Percentiles rank a stretch among this genome's conserved stretches.
These are phyloP conservation scores for Glaucopsyche alexis DNA, from an alignment of 2,888 invertebrate genomes.

Conservation along the genomic window DNA sequence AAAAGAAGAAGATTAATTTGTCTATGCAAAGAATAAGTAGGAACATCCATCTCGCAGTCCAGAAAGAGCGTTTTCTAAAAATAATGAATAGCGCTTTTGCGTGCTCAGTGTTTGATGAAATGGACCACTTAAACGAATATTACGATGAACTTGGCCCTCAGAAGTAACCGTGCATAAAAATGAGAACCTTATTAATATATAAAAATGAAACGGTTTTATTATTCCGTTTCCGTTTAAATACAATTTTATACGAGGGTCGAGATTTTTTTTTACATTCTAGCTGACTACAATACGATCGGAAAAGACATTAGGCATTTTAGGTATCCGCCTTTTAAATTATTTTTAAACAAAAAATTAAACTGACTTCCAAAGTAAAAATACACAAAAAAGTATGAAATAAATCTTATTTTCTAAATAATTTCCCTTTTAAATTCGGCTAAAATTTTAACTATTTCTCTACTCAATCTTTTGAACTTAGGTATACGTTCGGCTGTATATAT, in stretches of 20 bases:
- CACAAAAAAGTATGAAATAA: too few relatives aligned
- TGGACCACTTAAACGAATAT: slow-evolving; percentile 48
- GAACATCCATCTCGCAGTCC: slow-evolving; percentile 37
- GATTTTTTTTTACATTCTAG: not conserved
- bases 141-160: slow-evolving; percentile 39
- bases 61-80: slow-evolving; percentile 55
- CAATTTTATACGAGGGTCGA: not conserved
- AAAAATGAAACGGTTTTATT: slow-evolving; percentile 33
- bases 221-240: slow-evolving; percentile 24
- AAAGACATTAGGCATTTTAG: not conserved
- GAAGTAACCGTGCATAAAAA: slow-evolving; percentile 43
- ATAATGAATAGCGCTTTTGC: slow-evolving; percentile 67
- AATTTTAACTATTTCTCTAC: too few relatives aligned
- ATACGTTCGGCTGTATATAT: too few relatives aligned
- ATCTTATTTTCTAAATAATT: too few relatives aligned
- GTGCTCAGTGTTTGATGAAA: slow-evolving; percentile 61
- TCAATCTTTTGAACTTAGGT: too few relatives aligned
- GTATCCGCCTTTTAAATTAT: too few relatives aligned
- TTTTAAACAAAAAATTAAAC: too few relatives aligned
- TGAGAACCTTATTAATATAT: slow-evolving; percentile 38
- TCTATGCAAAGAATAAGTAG: slow-evolving; percentile 53
- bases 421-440: too few relatives aligned
- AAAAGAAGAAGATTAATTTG: slow-evolving; percentile 46
- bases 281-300: not conserved
- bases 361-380: too few relatives aligned